Conservation (phyloP, 2,113 vertebrate species). For the Chloroceryle aenea region DNA sequence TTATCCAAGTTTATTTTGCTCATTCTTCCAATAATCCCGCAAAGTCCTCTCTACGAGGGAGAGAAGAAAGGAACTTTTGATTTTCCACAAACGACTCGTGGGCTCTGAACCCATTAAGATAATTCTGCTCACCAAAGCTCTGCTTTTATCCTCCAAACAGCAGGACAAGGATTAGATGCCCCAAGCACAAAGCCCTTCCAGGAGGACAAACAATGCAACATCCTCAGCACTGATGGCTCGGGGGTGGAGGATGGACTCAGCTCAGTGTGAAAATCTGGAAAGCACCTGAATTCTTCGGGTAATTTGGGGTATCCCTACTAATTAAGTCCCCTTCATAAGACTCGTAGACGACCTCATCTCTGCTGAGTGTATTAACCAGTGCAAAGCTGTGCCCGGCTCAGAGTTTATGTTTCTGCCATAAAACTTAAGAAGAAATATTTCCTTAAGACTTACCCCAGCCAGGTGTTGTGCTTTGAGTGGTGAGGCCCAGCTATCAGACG, state of each 20-base stretch:
- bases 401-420: neutral
- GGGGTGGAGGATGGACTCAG: neutral
- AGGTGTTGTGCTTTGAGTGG: neutral
- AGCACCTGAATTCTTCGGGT: neutral
- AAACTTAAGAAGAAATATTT: neutral
- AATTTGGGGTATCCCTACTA: neutral
- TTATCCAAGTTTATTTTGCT: neutral
- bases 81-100: neutral
- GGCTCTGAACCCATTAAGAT: neutral
- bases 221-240: accelerated
- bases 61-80: neutral
- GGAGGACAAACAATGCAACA: neutral
- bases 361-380: neutral
- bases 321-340: neutral
- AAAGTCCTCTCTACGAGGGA: neutral
- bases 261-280: neutral
- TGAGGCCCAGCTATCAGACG: accelerated
- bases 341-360: neutral
- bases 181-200: neutral
- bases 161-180: neutral
- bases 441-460: neutral
- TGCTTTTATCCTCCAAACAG: neutral
- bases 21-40: neutral
- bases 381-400: neutral
- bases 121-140: neutral